phyloP scores from a whole-genome alignment of 2,113 vertebrate species.

The Paratilapia polleni region DNA sequence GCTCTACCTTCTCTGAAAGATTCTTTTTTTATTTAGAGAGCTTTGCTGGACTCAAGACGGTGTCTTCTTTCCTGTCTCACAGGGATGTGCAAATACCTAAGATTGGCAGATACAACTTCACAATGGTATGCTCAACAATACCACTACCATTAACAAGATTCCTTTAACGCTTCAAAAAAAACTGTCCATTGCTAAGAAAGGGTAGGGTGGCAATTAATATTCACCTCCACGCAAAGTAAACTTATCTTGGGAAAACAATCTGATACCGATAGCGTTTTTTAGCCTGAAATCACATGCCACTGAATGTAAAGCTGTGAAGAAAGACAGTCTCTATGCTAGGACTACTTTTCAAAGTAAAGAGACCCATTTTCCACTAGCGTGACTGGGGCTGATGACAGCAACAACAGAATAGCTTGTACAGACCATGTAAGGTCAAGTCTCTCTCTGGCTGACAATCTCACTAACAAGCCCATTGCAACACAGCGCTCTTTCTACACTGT shows the following conservation, averaged over 20 bases:
- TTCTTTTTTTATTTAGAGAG: background rate
- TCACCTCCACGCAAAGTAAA: background rate
- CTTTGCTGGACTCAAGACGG: background rate
- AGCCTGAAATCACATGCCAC: background rate
- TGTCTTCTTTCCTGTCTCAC: background rate
- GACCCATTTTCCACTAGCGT: conserved; percentile 40
- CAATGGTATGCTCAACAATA: background rate
- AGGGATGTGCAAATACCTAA: background rate
- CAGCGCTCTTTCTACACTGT: conserved; percentile 15
- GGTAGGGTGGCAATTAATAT: background rate
- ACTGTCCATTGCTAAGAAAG: background rate
- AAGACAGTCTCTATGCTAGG: background rate
- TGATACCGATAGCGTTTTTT: background rate
- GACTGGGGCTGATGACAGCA: conserved; percentile 52
- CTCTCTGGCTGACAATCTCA: conserved; percentile 59
- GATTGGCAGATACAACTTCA: background rate
- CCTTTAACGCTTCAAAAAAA: background rate
- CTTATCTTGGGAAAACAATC: background rate
- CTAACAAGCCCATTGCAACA: conserved; percentile 66
- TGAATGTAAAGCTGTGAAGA: background rate
- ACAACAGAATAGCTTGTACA: conserved; percentile 56
- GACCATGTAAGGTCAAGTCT: conserved; percentile 68
- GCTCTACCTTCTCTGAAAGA: background rate
- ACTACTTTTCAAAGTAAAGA: conserved; percentile 25
- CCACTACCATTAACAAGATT: background rate